Percentiles rank a stretch among this genome's conserved stretches.
These are phyloP conservation scores for Menidia menidia DNA, from an alignment of 2,797 vertebrate genomes.

Conservation along the genomic window DNA sequence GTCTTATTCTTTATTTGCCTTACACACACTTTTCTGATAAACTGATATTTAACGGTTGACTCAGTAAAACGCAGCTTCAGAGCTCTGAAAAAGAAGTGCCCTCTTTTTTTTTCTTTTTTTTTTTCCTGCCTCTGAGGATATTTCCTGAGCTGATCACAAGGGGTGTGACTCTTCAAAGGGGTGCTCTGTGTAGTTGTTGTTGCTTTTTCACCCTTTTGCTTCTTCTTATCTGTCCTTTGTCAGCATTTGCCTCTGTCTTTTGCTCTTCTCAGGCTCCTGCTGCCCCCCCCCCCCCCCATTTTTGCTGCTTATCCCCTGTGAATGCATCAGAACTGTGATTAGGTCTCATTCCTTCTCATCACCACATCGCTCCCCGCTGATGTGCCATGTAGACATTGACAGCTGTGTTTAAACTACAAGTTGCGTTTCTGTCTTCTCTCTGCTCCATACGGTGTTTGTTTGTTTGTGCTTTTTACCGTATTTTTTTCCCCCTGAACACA, in stretches of 20 bases:
- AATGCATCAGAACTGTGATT: conserved; percentile 70
- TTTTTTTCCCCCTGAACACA: conserved; percentile 3
- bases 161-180: conserved; percentile 63
- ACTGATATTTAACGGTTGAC: too few relatives aligned
- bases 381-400: conserved; percentile 52
- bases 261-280: conserved; percentile 8
- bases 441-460: too few relatives aligned
- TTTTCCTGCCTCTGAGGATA: conserved; percentile 58
- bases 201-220: conserved; percentile 14
- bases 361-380: conserved; percentile 58
- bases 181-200: conserved; percentile 15
- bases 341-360: conserved; percentile 62
- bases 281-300: conserved; percentile 24
- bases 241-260: conserved; percentile 5
- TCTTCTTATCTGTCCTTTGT: background rate
- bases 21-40: too few relatives aligned
- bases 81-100: conserved; percentile 61
- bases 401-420: conserved; percentile 62
- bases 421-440: conserved; percentile 13
- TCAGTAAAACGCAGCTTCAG: conserved; percentile 44
- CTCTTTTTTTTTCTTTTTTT: conserved; percentile 59
- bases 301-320: conserved; percentile 23
- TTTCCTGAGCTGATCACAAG: conserved; percentile 71
- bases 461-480: too few relatives aligned
- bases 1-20: too few relatives aligned